These are phyloP conservation scores for Eremobia ochroleuca DNA, from an alignment of 2,888 invertebrate species.

Conservation along the genomic window DNA sequence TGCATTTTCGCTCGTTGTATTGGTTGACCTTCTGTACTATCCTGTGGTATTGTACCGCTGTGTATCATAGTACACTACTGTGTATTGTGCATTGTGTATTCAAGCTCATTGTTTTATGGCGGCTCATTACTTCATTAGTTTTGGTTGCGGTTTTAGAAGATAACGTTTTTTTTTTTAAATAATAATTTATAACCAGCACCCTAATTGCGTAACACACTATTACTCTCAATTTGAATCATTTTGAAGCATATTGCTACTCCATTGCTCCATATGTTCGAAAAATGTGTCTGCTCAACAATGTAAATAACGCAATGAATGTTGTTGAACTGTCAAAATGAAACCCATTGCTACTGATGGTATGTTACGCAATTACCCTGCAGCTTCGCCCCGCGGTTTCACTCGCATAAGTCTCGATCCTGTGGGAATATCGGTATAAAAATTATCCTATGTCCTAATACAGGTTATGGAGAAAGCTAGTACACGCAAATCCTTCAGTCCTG, in stretches of 20 bases:
- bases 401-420: too few species aligned
- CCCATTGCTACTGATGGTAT: too few species aligned
- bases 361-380: too few species aligned
- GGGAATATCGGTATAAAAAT: background rate
- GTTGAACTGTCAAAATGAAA: too few species aligned
- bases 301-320: too few species aligned
- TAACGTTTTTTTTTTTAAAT: background rate
- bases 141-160: background rate
- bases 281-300: too few species aligned
- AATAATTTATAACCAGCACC: background rate
- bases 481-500: background rate
- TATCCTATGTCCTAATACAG: background rate
- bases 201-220: too few species aligned
- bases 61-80: background rate
- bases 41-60: background rate
- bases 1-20: background rate
- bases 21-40: background rate
- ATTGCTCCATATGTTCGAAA: too few species aligned
- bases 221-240: too few species aligned
- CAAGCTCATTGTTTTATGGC: conserved; percentile 21
- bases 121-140: conserved; percentile 19
- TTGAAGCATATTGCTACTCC: too few species aligned
- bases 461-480: background rate
- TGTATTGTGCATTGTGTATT: conserved; percentile 22
- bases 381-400: background rate